phyloP scores from a whole-genome alignment of 2,113 vertebrate species.

The Nothobranchius kuhntae region DNA sequence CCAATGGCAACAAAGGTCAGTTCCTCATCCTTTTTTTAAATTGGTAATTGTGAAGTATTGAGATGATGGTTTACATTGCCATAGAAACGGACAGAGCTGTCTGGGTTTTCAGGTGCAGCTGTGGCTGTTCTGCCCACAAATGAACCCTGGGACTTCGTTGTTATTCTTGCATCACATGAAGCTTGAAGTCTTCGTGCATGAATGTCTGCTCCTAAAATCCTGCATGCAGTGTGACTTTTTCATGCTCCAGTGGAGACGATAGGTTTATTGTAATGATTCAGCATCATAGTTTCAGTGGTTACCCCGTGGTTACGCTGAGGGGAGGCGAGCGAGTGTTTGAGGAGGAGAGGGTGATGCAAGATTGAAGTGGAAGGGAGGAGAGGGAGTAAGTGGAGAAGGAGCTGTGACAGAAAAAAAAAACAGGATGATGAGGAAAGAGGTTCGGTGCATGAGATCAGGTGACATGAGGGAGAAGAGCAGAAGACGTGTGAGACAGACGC shows the following conservation, averaged over 20 bases:
- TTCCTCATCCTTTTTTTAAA: conserved; percentile 65
- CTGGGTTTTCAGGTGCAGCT: conserved; percentile 10
- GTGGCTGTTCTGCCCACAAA: conserved; percentile 3
- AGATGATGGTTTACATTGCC: conserved; percentile 31
- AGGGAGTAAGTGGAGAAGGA: conserved; percentile 38
- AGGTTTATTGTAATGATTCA: conserved; percentile 60
- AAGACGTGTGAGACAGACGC: conserved; percentile 8
- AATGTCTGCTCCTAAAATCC: conserved; percentile 32
- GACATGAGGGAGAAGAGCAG: conserved; percentile 22
- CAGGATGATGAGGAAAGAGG: conserved; percentile 42
- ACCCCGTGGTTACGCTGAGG: conserved; percentile 38
- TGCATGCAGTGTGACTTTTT: conserved; percentile 30
- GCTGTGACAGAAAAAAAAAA: conserved; percentile 51
- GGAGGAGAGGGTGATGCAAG: conserved; percentile 26
- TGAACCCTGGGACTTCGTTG: conserved; percentile 17
- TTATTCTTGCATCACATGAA: background rate
- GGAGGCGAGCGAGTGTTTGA: conserved; percentile 23
- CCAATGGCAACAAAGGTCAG: conserved; percentile 86
- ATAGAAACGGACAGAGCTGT: conserved; percentile 26
- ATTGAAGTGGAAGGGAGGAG: conserved; percentile 32
- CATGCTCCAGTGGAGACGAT: conserved; percentile 31
- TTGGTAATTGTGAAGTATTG: conserved; percentile 61
- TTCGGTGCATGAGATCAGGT: conserved; percentile 48
- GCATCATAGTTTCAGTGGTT: conserved; percentile 52
- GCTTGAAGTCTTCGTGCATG: conserved; percentile 2